A percentile compares a stretch with the other conserved stretches of the same genome.
Evolutionary conservation across 2,888 invertebrate species (phyloP).

Genomic region (Agrenia bidenticulata): DNA sequence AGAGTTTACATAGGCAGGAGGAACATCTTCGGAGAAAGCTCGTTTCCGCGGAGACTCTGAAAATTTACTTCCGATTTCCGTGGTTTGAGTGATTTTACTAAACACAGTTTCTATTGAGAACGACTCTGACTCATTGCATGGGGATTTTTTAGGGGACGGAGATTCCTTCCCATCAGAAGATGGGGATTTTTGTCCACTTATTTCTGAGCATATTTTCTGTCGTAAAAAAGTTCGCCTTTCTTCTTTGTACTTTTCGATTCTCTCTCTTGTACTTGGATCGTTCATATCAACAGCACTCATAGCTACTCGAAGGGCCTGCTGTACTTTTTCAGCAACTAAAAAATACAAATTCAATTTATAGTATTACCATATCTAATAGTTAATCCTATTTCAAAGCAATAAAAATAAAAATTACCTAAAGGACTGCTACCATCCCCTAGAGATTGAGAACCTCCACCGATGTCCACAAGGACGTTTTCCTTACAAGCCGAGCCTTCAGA

Average conservation of each 20-base stretch:
- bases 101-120: not conserved
- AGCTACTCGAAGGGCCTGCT: slow-evolving; percentile 45
- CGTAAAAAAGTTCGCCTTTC: slow-evolving; percentile 80
- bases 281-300: slow-evolving; percentile 57
- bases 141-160: slow-evolving; percentile 27
- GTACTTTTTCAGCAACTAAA: slow-evolving; percentile 46
- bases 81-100: slow-evolving; percentile 2
- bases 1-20: slow-evolving; percentile 30
- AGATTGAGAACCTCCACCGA: slow-evolving; percentile 16
- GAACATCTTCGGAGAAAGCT: slow-evolving; percentile 48
- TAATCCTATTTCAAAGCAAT: no score
- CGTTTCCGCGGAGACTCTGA: slow-evolving; percentile 51
- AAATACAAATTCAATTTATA: no score
- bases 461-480: slow-evolving; percentile 40
- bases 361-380: no score
- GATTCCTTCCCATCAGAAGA: slow-evolving; percentile 28
- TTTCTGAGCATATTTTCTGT: slow-evolving; percentile 70
- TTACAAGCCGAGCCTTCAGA: slow-evolving; percentile 46
- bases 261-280: slow-evolving; percentile 67
- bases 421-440: slow-evolving; percentile 18
- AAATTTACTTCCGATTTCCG: not conserved
- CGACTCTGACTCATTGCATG: slow-evolving; percentile 5
- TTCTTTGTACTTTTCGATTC: slow-evolving; percentile 88
- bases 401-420: no score
- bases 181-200: slow-evolving; percentile 31